Evolutionary conservation across 2,113 vertebrate species (phyloP).

Genomic region (Pedionomus torquatus): DNA sequence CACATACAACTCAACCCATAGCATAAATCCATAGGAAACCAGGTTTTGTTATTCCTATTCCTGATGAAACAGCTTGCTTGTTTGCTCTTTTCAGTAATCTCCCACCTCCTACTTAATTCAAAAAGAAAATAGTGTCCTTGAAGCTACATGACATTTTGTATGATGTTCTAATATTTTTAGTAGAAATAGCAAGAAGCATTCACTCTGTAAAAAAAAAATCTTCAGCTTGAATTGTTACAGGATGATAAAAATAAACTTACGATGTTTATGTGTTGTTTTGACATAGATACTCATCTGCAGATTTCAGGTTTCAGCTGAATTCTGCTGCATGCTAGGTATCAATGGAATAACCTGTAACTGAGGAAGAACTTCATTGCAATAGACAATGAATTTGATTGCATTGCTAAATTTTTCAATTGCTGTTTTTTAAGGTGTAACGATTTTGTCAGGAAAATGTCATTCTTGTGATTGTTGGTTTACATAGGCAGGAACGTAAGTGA

Average conservation of each 20-base stretch:
- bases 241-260: neutral
- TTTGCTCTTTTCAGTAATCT: slow-evolving; percentile 2
- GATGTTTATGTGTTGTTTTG: slow-evolving; percentile 22
- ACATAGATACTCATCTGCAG: neutral
- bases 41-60: neutral
- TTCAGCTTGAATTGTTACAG: neutral
- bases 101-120: neutral
- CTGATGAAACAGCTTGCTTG: neutral
- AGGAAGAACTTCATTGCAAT: neutral
- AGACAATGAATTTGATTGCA: neutral
- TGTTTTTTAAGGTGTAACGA: neutral
- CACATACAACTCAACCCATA: neutral
- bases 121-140: neutral
- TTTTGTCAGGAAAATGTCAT: slow-evolving; percentile 32
- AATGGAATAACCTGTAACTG: neutral
- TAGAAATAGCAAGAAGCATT: neutral
- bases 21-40: neutral
- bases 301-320: neutral
- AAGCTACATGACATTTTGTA: neutral
- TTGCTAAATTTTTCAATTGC: neutral
- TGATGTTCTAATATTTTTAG: neutral
- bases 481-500: neutral
- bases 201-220: neutral
- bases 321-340: neutral
- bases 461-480: neutral